Evolutionary conservation across 1,140 invertebrate species (phyloP).

Genomic region (Cecropterus lyciades): DNA sequence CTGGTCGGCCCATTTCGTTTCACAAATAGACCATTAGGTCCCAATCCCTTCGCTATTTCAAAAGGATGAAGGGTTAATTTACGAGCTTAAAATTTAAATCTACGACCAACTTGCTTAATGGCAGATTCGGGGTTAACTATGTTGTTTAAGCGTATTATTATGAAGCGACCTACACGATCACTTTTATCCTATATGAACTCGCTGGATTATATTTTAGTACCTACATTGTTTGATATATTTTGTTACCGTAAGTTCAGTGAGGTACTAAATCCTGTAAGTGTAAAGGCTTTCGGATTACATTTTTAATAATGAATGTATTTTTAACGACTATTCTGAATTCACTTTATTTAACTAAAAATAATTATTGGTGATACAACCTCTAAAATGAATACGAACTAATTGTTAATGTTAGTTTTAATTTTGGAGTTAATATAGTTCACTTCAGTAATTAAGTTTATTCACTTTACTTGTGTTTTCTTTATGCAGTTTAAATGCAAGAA

Average conservation of each 20-base stretch:
- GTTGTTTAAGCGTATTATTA: conserved; percentile 78
- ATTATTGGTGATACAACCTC: too few species aligned
- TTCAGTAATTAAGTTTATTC: too few species aligned
- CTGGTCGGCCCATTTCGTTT: conserved; percentile 77
- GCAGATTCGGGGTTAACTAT: conserved; percentile 75
- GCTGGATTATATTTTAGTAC: conserved; percentile 19
- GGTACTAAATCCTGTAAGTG: neutral
- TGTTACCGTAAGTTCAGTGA: neutral
- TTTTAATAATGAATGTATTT: too few species aligned
- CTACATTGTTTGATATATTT: neutral
- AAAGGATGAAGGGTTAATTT: conserved; percentile 84
- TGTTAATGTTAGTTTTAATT: too few species aligned
- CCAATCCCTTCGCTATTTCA: conserved; percentile 83
- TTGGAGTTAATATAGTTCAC: too few species aligned
- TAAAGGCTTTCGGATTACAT: too few species aligned
- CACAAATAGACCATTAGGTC: conserved; percentile 83
- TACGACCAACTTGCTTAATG: conserved; percentile 79
- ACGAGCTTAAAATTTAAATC: conserved; percentile 84
- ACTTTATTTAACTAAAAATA: too few species aligned
- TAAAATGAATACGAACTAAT: too few species aligned
- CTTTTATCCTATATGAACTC: conserved; percentile 26
- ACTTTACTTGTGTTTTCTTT: too few species aligned
- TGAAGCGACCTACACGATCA: conserved; percentile 59
- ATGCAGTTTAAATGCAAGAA: too few species aligned
- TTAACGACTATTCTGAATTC: too few species aligned